Base-by-base conservation (phyloP, 2,113 vertebrate species). In the Acanthochromis polyacanthus region DNA sequence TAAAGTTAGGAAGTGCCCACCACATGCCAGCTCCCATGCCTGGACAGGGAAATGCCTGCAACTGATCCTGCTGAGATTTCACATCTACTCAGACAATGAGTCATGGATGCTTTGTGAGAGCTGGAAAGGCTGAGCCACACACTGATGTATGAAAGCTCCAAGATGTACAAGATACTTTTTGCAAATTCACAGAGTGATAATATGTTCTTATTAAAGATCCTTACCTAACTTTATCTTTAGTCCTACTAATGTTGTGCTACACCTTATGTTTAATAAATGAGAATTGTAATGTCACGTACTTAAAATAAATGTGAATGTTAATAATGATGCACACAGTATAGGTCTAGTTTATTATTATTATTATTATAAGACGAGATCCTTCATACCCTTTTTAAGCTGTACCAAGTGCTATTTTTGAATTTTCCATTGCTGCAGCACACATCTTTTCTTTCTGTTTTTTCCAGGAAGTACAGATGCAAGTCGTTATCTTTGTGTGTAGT, bases 391-490 rank as follows among this genome's bases (percentile, higher is more conserved):
- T n/a, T 51, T n/a, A 51, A n/a, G 4, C 16, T 19, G 4, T 3
- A 20, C 48, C 1, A 4, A 51, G 48, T 20, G 19, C 32, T 70
- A 20, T 51, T 69, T 60, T 56, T 5, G 32, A 6, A 59, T 28
- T 10, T 51, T 71, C 15, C 66, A 30, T 38, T 70, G 16, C 20
- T 56, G 17, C 69, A 22, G 1, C 22, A n/a, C 46, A 58, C 5
- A 52, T 5, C 2, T 52, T 65, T 65, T 80, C 46, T 10, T 4
- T 50, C 12, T 64, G 36, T 23, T 59, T 71, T 71, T 68, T 70
- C 30, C 82, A 88, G 88, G 80, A 92, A 82, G 62, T 89, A 73
- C 40, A 85, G 83, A 65, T 53, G 45, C 62, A 82, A 92, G n/a
- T 86, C 53, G n/a, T 75, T 83, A 91, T 91, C 85, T 77, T 2